Evolutionary conservation across 2,113 vertebrate species (phyloP), one percentile per base, ranked within the genome.

Genomic region (Peromyscus leucopus): DNA sequence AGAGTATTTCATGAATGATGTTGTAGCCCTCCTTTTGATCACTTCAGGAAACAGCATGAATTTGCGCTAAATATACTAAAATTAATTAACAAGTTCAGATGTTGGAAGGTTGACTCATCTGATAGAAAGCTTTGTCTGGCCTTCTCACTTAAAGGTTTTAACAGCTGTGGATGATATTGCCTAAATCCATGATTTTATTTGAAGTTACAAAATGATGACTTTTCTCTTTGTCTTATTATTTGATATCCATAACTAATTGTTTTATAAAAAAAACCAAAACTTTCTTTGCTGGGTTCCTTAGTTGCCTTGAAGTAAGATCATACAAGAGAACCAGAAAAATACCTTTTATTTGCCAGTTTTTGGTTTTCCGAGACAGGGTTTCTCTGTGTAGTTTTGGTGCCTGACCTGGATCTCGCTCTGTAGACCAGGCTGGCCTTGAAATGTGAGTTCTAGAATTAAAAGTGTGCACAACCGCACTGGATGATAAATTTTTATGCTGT

Each of bases 301-400:
- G 57, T 80, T 90, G 36, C 19, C 26, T 85, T 91, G 16, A 95
- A 88, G 92, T 95, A 89, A 95, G 93, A 65, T 94, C 10, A 22
- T 78, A 55, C 0, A 75, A 8, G 39, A 95, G 15, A 89, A 17
- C 26, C 19, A 90, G 36, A 75, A 94, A 82, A 89, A 31, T 84
- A 28, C 26, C 31, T 75, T 80, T 92, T 85, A n/a, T 89, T 92
- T 91, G 59, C 57, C 22, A 80, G 0, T 93, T 90, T 91, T 93
- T 31, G 26, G 24, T 5, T 71, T 71, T 74, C 46, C 42, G 42
- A 74, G 71, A 39, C n/a, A 39, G 36, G 22, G 7, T 79, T 11
- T 82, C 79, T 83, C 21, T 59, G 55, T 83, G 10, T 82, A 7
- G 51, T 19, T 19, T 36, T 12, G 36, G 36, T 26, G 51, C 51